A percentile compares a stretch with the other conserved stretches of the same genome.
Evolutionary conservation across 2,113 vertebrate genomes (phyloP).

Genomic region (Alethe castanea): DNA sequence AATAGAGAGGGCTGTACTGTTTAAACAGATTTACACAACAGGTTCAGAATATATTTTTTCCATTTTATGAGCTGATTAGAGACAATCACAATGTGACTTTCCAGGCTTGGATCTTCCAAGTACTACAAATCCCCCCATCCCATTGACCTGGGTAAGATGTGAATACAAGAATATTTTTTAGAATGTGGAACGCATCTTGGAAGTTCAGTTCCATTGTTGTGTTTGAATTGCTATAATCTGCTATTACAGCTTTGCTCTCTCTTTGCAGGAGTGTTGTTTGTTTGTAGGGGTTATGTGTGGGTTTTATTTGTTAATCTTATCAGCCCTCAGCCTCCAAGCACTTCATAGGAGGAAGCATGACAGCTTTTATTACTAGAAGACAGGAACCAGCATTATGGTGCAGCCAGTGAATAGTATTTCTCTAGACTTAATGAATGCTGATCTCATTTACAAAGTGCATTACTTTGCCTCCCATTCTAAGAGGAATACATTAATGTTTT

Average conservation of each 20-base stretch:
- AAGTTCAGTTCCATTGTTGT: background rate
- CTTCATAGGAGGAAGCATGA: background rate
- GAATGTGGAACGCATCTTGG: background rate
- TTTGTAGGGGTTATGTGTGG: background rate
- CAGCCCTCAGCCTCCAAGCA: background rate
- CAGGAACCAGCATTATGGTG: background rate
- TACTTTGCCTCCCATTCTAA: constrained; percentile 8
- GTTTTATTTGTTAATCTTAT: background rate
- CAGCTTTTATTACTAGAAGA: constrained; percentile 31
- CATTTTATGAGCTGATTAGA: background rate
- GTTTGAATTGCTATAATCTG: background rate
- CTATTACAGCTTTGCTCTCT: background rate
- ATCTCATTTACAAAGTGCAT: constrained; percentile 48
- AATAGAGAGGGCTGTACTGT: background rate
- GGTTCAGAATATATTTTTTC: background rate
- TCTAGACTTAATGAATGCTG: constrained; percentile 22
- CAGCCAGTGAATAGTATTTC: background rate
- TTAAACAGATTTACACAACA: background rate
- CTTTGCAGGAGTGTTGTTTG: background rate
- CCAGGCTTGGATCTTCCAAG: background rate
- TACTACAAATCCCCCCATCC: background rate
- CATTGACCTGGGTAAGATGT: background rate
- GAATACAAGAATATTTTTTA: background rate
- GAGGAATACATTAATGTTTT: constrained; percentile 46
- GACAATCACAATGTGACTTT: background rate